Percentiles rank a stretch among this genome's conserved stretches.
Conservation (phyloP, 2,113 vertebrate genomes). For the Hassar affinis region DNA sequence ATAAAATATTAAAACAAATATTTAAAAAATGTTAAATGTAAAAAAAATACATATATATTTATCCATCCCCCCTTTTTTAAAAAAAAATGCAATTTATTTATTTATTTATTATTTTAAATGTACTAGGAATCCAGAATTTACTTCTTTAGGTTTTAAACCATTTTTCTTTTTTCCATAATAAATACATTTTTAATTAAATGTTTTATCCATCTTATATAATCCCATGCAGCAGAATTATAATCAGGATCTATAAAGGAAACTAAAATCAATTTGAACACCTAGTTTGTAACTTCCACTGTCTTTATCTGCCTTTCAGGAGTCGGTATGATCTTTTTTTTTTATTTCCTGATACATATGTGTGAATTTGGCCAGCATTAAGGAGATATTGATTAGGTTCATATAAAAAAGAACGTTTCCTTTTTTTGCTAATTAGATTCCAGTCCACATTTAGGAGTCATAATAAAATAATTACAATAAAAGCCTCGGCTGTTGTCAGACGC, state of each 20-base stretch:
- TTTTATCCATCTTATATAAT: not conserved
- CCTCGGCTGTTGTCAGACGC: not conserved
- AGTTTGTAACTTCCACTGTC: not conserved
- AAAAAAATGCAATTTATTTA: too few species aligned
- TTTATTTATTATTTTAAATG: too few species aligned
- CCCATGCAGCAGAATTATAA: not conserved
- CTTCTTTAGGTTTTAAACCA: too few species aligned
- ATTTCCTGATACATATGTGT: not conserved
- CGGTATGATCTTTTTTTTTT: not conserved
- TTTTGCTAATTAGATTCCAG: not conserved
- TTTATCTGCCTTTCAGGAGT: not conserved
- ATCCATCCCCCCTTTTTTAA: too few species aligned
- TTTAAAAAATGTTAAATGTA: too few species aligned
- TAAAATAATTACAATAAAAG: constrained; percentile 2
- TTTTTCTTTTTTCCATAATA: too few species aligned
- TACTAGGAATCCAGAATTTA: not conserved
- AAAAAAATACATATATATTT: too few species aligned
- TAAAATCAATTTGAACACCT: not conserved
- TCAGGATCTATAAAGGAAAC: not conserved
- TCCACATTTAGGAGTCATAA: not conserved
- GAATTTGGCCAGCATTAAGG: not conserved
- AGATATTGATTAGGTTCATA: too few species aligned
- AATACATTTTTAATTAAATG: not conserved
- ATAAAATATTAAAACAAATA: too few species aligned
- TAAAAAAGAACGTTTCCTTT: not conserved